Conservation (phyloP, 53 echinoderm and acorn worm genomes). For the Glandiceps talaboti region DNA sequence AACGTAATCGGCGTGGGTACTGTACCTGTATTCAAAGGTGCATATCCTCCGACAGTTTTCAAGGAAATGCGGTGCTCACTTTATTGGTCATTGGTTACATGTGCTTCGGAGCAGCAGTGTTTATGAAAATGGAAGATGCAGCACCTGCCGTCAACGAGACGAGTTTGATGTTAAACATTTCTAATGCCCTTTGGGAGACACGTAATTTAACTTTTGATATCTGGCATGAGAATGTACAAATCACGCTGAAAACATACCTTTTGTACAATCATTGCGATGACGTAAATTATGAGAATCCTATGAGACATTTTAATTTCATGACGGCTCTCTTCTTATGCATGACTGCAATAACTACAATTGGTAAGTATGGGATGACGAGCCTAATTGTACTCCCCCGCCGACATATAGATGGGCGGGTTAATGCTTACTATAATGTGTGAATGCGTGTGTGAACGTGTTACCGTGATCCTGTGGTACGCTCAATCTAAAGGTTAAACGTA, state of each 20-base stretch:
- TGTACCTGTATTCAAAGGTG: too few relatives aligned
- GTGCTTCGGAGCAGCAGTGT: background rate
- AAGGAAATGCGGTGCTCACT: background rate
- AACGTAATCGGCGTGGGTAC: too few relatives aligned
- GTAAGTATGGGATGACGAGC: background rate
- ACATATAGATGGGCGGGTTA: too few relatives aligned
- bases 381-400: too few relatives aligned
- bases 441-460: too few relatives aligned
- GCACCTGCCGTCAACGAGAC: background rate
- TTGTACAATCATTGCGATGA: background rate
- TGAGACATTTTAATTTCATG: background rate
- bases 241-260: background rate
- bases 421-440: too few relatives aligned
- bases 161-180: background rate
- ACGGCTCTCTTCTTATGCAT: background rate
- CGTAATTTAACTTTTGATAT: background rate
- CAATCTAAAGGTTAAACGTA: too few relatives aligned
- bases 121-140: background rate
- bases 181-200: background rate
- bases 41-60: background rate
- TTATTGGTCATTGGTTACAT: background rate
- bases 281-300: background rate
- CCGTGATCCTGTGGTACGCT: too few relatives aligned
- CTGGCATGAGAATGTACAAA: background rate
- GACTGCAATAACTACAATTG: background rate